These are phyloP conservation scores for Glandiceps talaboti DNA, from an alignment of 53 echinoderm and acorn worm species.

Conservation along the genomic window DNA sequence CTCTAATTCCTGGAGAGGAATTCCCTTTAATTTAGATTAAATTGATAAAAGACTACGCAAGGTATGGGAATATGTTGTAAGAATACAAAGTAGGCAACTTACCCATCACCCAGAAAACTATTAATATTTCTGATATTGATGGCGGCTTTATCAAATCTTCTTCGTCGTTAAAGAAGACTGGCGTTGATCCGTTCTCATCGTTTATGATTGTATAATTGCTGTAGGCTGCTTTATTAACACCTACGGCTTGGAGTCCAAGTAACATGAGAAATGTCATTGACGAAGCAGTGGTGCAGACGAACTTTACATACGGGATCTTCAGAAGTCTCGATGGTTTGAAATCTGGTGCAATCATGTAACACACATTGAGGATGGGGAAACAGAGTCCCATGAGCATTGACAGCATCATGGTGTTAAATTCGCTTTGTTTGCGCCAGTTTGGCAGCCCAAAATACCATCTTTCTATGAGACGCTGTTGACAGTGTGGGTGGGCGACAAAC, in stretches of 20 bases:
- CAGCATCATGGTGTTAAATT: conserved; percentile 31
- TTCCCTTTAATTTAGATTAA: no score
- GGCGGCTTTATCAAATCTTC: not conserved
- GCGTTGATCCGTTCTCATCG: not conserved
- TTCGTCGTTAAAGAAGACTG: not conserved
- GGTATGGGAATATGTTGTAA: no score
- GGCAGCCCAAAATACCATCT: conserved; percentile 88
- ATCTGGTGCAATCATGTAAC: conserved; percentile 75
- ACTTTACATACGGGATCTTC: conserved; percentile 89
- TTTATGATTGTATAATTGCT: not conserved
- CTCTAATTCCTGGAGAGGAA: no score
- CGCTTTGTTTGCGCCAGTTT: conserved; percentile 73
- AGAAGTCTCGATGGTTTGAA: conserved; percentile 59
- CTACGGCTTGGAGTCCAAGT: conserved; percentile 7
- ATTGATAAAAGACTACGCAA: no score
- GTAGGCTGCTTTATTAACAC: not conserved
- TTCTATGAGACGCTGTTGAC: conserved; percentile 91
- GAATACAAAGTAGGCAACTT: no score
- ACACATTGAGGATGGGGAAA: conserved; percentile 72
- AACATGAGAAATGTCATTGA: conserved; percentile 69
- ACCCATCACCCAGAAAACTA: not conserved
- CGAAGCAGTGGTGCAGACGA: conserved; percentile 86
- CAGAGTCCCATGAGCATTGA: conserved; percentile 69
- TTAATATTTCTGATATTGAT: not conserved
- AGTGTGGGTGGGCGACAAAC: conserved; percentile 97